Evolutionary conservation across 2,797 vertebrate genomes (phyloP), one percentile per base, ranked within the genome.

Genomic region (Hippopotamyrus pictus): DNA sequence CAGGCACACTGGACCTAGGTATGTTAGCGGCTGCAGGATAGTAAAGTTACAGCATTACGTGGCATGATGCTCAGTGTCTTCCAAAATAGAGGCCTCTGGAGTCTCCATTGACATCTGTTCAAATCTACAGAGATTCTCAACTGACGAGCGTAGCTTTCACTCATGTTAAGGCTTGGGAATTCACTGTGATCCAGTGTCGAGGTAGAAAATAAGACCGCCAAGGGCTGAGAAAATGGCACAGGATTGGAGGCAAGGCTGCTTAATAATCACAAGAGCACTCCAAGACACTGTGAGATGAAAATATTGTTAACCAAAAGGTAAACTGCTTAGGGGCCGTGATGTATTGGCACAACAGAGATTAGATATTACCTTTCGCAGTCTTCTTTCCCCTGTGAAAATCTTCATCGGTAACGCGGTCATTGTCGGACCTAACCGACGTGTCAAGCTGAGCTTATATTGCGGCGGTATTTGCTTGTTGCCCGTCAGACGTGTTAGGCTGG

Each of bases 21-120:
- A 62, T 54, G 87, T 86, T 54, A 62, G 88, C 22, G 62, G 83
- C 90, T 85, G 62, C 87, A 83, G 88, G 22, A 25, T 25, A 25
- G 25, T 62, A 25, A 59, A 22, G 7, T 22, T 22, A 59, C n/a
- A 59, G 57, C 57, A 9, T 62, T 62, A 25, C 8, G 87, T 84
- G 22, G 14, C 6, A 57, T 33, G 88, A 82, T 86, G 92, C 90
- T 90, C 93, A 93, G 91, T 93, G 92, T 92, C 93, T 90, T 88
- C 92, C 91, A 90, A 90, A 57, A 90, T 89, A 88, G 91, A 89
- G 91, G 85, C 88, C 87, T 91, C 90, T 90, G 90, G 92, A 92
- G 92, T 93, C 85, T 65, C 86, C 50, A 89, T 86, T 89, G 90
- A 92, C 92, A 94, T 94, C 93, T 95, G 93, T 57, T 91, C 90